Evolutionary conservation across 2,113 vertebrate species (phyloP), one percentile per base, ranked within the genome.

Genomic region (Elachura formosa): DNA sequence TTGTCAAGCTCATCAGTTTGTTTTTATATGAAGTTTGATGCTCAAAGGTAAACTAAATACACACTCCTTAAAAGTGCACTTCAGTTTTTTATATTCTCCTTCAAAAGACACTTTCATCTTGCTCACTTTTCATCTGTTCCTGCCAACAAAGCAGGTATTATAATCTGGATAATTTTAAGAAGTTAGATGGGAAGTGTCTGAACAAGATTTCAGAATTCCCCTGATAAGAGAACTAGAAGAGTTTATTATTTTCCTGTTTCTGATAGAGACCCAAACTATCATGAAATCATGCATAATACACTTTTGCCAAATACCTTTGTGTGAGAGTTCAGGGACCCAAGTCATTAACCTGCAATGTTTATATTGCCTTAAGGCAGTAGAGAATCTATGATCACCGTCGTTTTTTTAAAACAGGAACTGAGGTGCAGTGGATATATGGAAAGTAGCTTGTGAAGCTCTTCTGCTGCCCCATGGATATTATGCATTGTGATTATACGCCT

Each of bases 51-150:
- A 55, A 34, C 63, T 85, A 80, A 86, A 90, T 80, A 52, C 38
- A 54, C 49, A 48, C 7, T 77, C 23, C 17, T 85, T n/a, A 54
- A 71, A 92, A 90, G 63, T 58, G 46, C 38, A n/a, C 22, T 90
- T 88, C 34, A 62, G 26, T 54, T 90, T 95, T 84, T 86, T 23
- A 84, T 88, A 80, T 77, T 92, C 63, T 5, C 11, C 72, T 94
- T 96, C 85, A 88, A 83, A 87, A 83, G 66, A 24, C 28, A 48
- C 82, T 95, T 94, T 88, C 41, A 90, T 95, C 90, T 93, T 67
- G 41, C 34, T 62, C 29, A 31, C 17, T 59, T 96, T 90, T 75
- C 59, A 40, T 77, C 41, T 54, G 33, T 62, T 92, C 56, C 81
- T 87, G 73, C 24, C 31, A 71, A 36, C 48, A 40, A 67, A 84